Base-by-base conservation (phyloP, 2,797 vertebrate genomes). In the Meriones psammophilus region DNA sequence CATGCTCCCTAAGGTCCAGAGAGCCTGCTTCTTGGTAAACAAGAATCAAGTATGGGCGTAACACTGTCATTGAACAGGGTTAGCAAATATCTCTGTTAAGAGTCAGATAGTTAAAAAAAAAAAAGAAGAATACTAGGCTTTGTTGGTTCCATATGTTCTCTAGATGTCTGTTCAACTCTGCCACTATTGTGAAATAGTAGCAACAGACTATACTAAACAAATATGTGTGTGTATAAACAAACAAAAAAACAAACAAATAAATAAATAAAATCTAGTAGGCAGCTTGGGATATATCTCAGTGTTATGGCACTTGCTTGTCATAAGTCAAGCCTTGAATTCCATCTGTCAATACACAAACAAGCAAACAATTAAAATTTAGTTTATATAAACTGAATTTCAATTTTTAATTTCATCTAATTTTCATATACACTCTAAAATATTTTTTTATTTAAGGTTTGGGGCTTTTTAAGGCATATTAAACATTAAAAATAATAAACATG, bases 391-490 rank as follows among this genome's bases (percentile, higher is more conserved):
- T 39, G 54, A 74, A 88, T 88, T 88, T 74, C 54, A 30, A 60
- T 12, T 91, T 84, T 74, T 36, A 88, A 42, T 58, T 73, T 42
- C 22, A 18, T 39, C 3, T 60, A 58, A 42, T 39, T 95, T 88
- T 73, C 46, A 42, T 39, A n/a, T 39, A n/a, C 76, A 42, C 91
- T 92, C 84, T 30, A 87, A 81, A 80, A 66, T 77, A 90, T 20
- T n/a, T 20, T 20, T 74, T 74, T 22, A 54, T 42, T 94, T 83
- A 73, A 50, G n/a, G n/a, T 74, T 42, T 74, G 42, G 3, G 24
- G 26, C 12, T 74, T 87, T 28, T 39, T 3, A 56, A 83, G 73
- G 18, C 10, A 88, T 85, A 64, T 88, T 89, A 42, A 68, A 86
- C 77, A 30, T 77, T 66, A 84, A 42, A 81, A 84, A 66, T 66